A percentile compares a stretch with the other conserved stretches of the same genome.
phyloP scores from a whole-genome alignment of 2,113 vertebrate species.

The Crotalus horridus region DNA sequence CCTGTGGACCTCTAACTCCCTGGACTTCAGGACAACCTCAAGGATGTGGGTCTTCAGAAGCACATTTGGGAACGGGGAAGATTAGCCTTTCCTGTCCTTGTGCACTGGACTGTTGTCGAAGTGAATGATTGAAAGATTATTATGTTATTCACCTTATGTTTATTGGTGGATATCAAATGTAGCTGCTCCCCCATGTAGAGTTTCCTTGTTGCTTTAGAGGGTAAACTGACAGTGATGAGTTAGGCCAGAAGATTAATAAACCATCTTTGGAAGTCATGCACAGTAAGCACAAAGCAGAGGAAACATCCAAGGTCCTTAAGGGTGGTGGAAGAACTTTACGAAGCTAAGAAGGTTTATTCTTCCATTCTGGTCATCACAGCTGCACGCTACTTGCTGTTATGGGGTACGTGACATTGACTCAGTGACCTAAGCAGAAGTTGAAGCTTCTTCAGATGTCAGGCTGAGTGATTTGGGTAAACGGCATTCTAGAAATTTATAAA shows the following conservation, averaged over 20 bases:
- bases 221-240: background rate
- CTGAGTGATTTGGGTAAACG: too few species aligned
- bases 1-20: background rate
- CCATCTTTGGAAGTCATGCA: background rate
- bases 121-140: background rate
- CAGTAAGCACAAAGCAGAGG: background rate
- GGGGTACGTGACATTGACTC: background rate
- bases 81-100: background rate
- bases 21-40: background rate
- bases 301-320: background rate
- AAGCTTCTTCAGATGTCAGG: background rate
- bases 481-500: background rate
- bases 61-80: too few species aligned
- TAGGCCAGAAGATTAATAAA: background rate
- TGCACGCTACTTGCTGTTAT: background rate
- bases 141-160: background rate
- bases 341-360: background rate
- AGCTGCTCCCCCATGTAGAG: background rate
- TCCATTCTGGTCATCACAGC: background rate
- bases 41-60: background rate
- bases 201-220: background rate
- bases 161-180: background rate
- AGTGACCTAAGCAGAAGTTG: background rate
- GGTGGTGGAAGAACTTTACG: background rate
- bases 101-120: background rate